Base-by-base conservation (phyloP, 2,888 invertebrate species). In the Nephrotoma flavescens region DNA sequence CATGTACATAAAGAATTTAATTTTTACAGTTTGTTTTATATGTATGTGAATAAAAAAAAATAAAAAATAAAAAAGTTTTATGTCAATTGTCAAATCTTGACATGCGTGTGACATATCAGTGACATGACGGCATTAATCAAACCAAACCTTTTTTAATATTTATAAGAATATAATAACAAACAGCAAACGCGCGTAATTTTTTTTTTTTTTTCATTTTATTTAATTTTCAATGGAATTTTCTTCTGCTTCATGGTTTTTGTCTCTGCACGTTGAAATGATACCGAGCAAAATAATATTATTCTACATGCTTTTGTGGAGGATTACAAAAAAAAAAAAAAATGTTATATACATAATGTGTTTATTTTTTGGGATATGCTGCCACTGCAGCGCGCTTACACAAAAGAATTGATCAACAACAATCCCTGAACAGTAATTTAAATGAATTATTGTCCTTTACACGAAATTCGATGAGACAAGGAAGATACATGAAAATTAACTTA, bases 71-170 rank as follows among this genome's bases (percentile, higher is more conserved):
- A 85, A 44, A 85, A 85, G 45, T 85, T 86, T 57, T 91, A 91
- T 91, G 92, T 91, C 92, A 91, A 91, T 91, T 90, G 92, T 91
- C 91, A 91, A 89, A 90, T 90, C 90, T 91, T 91, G 92, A 91
- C 91, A 91, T 91, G 91, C 91, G 90, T 91, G 91, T 91, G 92
- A 92, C 91, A 91, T 91, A 92, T 91, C 91, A 91, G 91, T 91
- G 91, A 91, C 91, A 91, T 87, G 91, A 90, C 90, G 91, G 91
- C 92, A 91, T 92, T 91, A 92, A 92, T 92, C 92, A 91, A 91
- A 91, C 71, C 84, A 84, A 84, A 84, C 84, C 84, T 84, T 84
- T 84, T 84, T 84, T 42, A 42, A 42, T 84, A 84, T 84, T 84
- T 84, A 42, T 84, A 42, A 42, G 41, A 42, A 42, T 84, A 42